Percentiles rank a stretch among this genome's conserved stretches.
phyloP scores from a whole-genome alignment of 2,113 vertebrate species.

The Puma concolor region DNA sequence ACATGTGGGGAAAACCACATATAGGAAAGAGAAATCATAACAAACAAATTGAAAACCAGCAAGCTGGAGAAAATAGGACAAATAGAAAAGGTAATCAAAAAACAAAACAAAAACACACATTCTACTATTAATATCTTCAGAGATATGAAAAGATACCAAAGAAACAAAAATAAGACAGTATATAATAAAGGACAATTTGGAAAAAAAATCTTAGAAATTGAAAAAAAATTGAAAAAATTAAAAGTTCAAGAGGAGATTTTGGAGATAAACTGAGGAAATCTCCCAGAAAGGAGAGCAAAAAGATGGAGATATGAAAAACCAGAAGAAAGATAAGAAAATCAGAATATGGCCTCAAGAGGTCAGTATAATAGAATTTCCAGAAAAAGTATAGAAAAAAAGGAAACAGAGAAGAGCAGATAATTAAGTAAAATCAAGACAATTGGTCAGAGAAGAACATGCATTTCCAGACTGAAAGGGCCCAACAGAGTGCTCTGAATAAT shows the following conservation, averaged over 20 bases:
- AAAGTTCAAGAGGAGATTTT: neutral
- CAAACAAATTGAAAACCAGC: neutral
- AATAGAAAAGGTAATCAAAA: neutral
- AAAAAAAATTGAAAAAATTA: neutral
- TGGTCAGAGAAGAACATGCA: neutral
- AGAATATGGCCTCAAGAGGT: neutral
- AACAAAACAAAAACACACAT: neutral
- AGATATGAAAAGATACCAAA: neutral
- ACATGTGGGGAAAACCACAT: neutral
- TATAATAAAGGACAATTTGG: neutral
- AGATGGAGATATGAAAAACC: neutral
- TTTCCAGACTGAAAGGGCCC: neutral
- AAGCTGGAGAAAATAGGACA: neutral
- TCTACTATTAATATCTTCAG: neutral
- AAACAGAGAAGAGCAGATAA: neutral
- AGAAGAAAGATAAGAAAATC: neutral
- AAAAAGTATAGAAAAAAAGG: neutral
- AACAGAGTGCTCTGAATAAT: too few species aligned
- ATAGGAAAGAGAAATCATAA: neutral
- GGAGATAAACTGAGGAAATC: neutral
- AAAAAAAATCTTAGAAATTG: neutral
- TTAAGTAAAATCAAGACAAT: neutral
- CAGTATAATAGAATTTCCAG: conserved; percentile 3
- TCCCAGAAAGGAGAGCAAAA: neutral
- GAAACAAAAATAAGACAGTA: neutral